Percentiles rank a stretch among this genome's conserved stretches.
These are phyloP conservation scores for Craniophora ligustri DNA, from an alignment of 2,888 invertebrate genomes.

Conservation along the genomic window DNA sequence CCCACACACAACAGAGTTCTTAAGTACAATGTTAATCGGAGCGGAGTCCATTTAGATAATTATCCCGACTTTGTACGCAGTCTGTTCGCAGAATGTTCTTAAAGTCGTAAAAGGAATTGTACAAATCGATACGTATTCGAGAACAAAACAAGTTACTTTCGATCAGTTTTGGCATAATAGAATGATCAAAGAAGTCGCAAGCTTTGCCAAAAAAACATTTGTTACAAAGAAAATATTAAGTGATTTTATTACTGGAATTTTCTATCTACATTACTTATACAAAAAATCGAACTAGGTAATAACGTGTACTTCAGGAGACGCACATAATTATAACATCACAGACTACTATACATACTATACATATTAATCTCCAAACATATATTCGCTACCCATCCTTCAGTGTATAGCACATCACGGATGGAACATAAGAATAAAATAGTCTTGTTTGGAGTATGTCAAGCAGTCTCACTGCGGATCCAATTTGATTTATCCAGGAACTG, in stretches of 20 bases:
- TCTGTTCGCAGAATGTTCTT: not conserved
- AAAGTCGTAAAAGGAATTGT: not conserved
- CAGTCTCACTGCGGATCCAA: constrained; percentile 57
- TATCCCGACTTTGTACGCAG: not conserved
- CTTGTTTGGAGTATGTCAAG: constrained; percentile 16
- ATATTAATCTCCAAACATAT: too few relatives aligned
- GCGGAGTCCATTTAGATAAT: not conserved
- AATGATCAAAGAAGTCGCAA: not conserved
- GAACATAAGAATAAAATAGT: constrained; percentile 15
- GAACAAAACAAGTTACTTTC: constrained; percentile 4
- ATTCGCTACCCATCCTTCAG: too few relatives aligned
- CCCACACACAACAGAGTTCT: too few relatives aligned
- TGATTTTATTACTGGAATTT: constrained; percentile 12
- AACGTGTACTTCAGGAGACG: too few relatives aligned
- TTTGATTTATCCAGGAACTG: constrained; percentile 56
- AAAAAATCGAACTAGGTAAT: too few relatives aligned
- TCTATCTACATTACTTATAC: too few relatives aligned
- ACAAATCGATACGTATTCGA: not conserved
- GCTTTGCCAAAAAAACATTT: not conserved
- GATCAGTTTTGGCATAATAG: not conserved
- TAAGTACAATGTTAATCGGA: too few relatives aligned
- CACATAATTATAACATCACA: too few relatives aligned
- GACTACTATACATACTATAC: too few relatives aligned
- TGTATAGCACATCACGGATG: too few relatives aligned
- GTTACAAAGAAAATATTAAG: not conserved